phyloP scores from a whole-genome alignment of 2,888 invertebrate species.

The Synanthedon myopaeformis region DNA sequence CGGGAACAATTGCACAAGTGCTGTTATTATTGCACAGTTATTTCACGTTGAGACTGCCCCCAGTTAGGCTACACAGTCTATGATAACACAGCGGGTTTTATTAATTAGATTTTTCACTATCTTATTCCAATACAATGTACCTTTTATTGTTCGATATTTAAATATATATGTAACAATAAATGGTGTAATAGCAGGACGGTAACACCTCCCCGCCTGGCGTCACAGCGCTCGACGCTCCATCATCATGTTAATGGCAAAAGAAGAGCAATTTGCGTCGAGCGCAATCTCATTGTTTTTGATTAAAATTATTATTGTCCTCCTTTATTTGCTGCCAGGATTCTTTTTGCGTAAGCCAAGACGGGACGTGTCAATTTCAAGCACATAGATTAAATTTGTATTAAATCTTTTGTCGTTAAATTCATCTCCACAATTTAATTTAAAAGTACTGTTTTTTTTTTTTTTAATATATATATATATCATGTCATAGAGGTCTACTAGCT shows the following conservation, averaged over 20 bases:
- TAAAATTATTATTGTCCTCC: slow-evolving; percentile 58
- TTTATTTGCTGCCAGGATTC: slow-evolving; percentile 22
- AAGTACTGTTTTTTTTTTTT: background rate
- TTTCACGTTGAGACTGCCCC: no score
- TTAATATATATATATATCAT: no score
- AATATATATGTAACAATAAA: no score
- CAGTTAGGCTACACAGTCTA: no score
- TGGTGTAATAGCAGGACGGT: slow-evolving; percentile 18
- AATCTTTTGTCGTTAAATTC: background rate
- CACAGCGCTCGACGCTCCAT: slow-evolving; percentile 40
- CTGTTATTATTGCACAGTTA: no score
- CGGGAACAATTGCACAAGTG: no score
- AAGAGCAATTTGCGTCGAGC: slow-evolving; percentile 53
- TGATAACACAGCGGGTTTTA: no score
- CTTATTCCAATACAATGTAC: no score
- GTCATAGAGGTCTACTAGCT: no score
- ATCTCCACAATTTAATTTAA: no score
- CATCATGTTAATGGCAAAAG: slow-evolving; percentile 49
- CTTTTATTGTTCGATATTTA: no score
- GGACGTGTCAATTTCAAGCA: slow-evolving; percentile 8
- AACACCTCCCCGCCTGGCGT: slow-evolving; percentile 27
- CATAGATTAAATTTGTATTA: slow-evolving; percentile 1
- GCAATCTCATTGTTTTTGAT: slow-evolving; percentile 63
- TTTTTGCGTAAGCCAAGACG: slow-evolving; percentile 19
- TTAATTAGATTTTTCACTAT: no score